These are phyloP conservation scores for Anolis apletophallus DNA, from an alignment of 2,797 vertebrate species.

Conservation along the genomic window DNA sequence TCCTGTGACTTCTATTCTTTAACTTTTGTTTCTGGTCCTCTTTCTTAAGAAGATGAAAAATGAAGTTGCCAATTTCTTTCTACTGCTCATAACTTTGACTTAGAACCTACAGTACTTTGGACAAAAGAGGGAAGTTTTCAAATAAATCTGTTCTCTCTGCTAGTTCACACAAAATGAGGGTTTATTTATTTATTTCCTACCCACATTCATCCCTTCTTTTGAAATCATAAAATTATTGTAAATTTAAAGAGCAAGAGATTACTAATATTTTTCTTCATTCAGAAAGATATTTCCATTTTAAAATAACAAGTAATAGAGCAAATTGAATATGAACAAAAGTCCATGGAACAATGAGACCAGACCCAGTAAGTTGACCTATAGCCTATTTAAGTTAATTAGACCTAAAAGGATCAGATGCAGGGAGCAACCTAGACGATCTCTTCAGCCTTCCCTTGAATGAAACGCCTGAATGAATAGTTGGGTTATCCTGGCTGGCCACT, in stretches of 20 bases:
- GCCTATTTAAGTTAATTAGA: too few species aligned
- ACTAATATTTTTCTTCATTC: constrained; percentile 33
- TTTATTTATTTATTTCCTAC: background rate
- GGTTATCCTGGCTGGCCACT: too few species aligned
- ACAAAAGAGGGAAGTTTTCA: constrained; percentile 30
- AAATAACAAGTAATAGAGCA: background rate
- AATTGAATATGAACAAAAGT: background rate
- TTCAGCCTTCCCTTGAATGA: too few species aligned
- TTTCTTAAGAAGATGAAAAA: background rate
- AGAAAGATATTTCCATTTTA: constrained; percentile 28
- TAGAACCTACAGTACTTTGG: constrained; percentile 13
- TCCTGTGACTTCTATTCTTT: background rate
- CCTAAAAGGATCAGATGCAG: too few species aligned
- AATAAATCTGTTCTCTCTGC: background rate
- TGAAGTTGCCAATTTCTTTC: background rate
- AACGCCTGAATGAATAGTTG: too few species aligned
- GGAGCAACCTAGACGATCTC: too few species aligned
- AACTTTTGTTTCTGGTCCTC: background rate
- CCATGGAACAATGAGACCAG: background rate
- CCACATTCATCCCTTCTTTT: background rate
- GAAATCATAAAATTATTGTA: background rate
- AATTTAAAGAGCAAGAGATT: background rate
- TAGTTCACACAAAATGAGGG: constrained; percentile 3
- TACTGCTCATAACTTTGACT: background rate
- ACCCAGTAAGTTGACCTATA: too few species aligned